Evolutionary conservation across 2,113 vertebrate genomes (phyloP), one percentile per base, ranked within the genome.

Genomic region (Ceuthmochares aereus): DNA sequence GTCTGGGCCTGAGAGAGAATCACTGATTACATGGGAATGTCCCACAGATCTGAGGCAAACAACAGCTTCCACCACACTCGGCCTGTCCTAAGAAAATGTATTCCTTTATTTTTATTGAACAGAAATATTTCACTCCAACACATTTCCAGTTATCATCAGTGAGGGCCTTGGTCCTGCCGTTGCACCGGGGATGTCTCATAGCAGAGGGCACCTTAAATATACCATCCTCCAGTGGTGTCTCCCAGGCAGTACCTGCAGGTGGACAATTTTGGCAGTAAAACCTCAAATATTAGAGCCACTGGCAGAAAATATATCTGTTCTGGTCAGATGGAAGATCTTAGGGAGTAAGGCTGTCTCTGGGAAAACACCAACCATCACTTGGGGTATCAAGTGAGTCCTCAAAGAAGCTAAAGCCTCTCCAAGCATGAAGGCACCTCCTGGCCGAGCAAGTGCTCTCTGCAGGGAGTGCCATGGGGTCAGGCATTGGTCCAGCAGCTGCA

Each of bases 271-370:
- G 27, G 45, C n/a, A 40, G 3, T 11, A 42, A 54, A 16, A 27
- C 21, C 21, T 21, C 21, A 49, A 49, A 49, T 19, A 5, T 7
- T 0, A 4, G 14, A 75, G 58, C 15, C 21, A 21, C 9, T 1
- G 11, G 10, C 63, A 93, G 30, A 29, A 43, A 34, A 6, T 1
- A 2, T 1, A 2, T 27, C 16, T 64, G 2, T n/a, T 34, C 4
- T 21, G 1, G 15, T 0, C 1, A 4, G 29, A 11, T 6, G 26
- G 3, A n/a, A 29, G 26, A 52, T 9, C 14, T 20, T 2, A 1
- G 5, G 29, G 36, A 19, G 8, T 8, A 7, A 1, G 55, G 55
- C 4, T 4, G n/a, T n/a, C 36, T 29, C 37, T 3, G 29, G 26
- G 69, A 37, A 32, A 58, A 42, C 43, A 5, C 34, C 32, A 15